Percentiles rank a stretch among this genome's conserved stretches.
These are phyloP conservation scores for Phylloscopus collybita DNA, from an alignment of 2,797 vertebrate genomes.

Conservation along the genomic window DNA sequence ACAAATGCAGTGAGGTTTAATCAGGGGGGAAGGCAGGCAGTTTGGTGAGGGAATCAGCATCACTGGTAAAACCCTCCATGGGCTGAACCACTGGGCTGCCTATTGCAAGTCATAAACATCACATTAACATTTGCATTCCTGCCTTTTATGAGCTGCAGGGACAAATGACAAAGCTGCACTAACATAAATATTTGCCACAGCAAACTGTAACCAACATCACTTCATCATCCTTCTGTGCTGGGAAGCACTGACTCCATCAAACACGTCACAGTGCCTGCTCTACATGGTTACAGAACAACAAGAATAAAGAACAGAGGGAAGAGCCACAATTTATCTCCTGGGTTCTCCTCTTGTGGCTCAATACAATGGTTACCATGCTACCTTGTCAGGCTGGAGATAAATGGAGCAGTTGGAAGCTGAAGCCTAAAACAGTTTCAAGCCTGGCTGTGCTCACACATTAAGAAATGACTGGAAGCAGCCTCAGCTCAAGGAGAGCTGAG, in stretches of 20 bases:
- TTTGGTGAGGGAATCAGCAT: not conserved
- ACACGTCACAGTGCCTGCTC: not conserved
- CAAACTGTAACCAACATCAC: not conserved
- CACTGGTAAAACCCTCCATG: not conserved
- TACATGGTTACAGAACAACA: not conserved
- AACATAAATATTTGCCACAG: not conserved
- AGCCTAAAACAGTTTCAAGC: not conserved
- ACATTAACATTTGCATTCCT: not conserved
- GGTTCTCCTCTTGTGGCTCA: not conserved
- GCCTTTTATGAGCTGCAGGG: not conserved
- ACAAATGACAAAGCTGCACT: not conserved
- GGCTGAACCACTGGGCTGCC: not conserved
- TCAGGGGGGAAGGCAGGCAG: not conserved
- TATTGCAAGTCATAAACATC: not conserved
- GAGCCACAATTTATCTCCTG: not conserved
- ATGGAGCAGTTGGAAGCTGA: conserved; percentile 3
- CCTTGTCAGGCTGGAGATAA: conserved; percentile 16
- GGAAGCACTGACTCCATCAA: not conserved
- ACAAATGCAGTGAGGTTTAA: not conserved
- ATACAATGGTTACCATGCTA: not conserved
- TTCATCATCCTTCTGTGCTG: not conserved
- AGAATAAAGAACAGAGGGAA: not conserved
- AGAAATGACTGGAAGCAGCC: not conserved
- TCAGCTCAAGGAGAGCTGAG: not conserved
- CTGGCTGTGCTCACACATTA: not conserved